A percentile compares a stretch with the other conserved stretches of the same genome.
These are phyloP conservation scores for Rattus norvegicus DNA, from an alignment of 2,113 vertebrate species.

Conservation along the genomic window GRCr8 NC_086021.1:130132501-130133000, in stretches of 20 bases:
- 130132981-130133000: neutral
- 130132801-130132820: neutral
- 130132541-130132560: neutral
- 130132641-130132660: neutral
- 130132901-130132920: neutral
- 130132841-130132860: neutral
- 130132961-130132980: neutral
- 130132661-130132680: neutral
- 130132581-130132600: neutral
- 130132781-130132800: neutral
- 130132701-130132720: neutral
- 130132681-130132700: neutral
- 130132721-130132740: neutral
- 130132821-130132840: neutral
- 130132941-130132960: neutral
- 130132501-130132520: neutral
- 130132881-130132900: neutral
- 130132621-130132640: slow-evolving; percentile 20
- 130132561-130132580: neutral
- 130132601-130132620: neutral
- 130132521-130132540: neutral
- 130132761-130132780: neutral
- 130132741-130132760: neutral
- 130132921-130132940: neutral
- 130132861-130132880: neutral